phyloP scores from a whole-genome alignment of 2,888 invertebrate genomes.

The Zhuqinia jingwanae region DNA sequence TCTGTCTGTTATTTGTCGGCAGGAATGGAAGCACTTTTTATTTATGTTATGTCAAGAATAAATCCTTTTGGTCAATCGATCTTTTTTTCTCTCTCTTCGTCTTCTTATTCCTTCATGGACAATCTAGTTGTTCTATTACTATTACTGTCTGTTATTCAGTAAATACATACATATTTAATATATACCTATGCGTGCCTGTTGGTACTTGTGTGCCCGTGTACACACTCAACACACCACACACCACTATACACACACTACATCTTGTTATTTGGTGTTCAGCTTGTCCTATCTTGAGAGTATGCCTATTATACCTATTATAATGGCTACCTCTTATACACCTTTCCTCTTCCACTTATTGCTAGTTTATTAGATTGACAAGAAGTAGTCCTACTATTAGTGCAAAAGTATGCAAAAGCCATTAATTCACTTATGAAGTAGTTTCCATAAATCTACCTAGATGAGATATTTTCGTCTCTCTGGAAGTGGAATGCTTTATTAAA shows the following conservation, averaged over 20 bases:
- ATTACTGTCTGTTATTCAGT: neutral
- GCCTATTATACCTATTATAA: too few relatives aligned
- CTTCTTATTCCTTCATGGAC: neutral
- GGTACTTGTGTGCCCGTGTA: too few relatives aligned
- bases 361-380: neutral
- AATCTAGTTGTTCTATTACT: neutral
- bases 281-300: too few relatives aligned
- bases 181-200: neutral
- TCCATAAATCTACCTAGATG: conserved; percentile 27
- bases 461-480: neutral
- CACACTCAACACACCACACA: too few relatives aligned
- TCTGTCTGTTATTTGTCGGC: conserved; percentile 42
- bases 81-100: too few relatives aligned
- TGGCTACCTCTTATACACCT: too few relatives aligned
- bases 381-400: neutral
- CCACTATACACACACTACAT: too few relatives aligned
- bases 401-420: conserved; percentile 19
- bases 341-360: neutral
- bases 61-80: conserved; percentile 41
- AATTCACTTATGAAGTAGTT: neutral
- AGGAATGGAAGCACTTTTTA: neutral
- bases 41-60: conserved; percentile 12
- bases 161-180: neutral
- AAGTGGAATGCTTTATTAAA: conserved; percentile 4
- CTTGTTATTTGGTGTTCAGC: too few relatives aligned